These are phyloP conservation scores for Hyles euphorbiae DNA, from an alignment of 1,140 invertebrate species.

Conservation along the genomic window DNA sequence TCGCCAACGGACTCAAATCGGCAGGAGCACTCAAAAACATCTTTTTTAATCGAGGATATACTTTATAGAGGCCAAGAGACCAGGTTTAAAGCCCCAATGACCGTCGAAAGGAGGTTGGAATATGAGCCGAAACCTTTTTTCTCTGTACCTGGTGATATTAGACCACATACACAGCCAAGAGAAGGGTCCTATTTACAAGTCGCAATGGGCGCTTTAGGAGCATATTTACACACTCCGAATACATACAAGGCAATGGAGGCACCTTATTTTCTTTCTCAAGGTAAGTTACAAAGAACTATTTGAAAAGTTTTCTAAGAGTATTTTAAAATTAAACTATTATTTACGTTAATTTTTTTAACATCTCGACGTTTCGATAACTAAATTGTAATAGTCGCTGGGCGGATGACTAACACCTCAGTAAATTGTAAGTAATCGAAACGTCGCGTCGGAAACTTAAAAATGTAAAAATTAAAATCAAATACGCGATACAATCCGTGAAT, in stretches of 20 bases:
- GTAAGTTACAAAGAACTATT: slow-evolving; percentile 45
- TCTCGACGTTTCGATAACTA: too few relatives aligned
- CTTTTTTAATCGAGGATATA: slow-evolving; percentile 89
- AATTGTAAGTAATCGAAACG: too few relatives aligned
- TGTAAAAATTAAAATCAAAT: too few relatives aligned
- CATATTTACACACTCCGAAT: slow-evolving; percentile 78
- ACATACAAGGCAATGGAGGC: slow-evolving; percentile 80
- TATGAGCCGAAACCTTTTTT: slow-evolving; percentile 53
- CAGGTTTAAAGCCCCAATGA: slow-evolving; percentile 40
- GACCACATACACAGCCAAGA: slow-evolving; percentile 59
- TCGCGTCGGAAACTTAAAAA: too few relatives aligned
- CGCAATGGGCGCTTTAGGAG: slow-evolving; percentile 77
- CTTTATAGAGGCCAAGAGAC: slow-evolving; percentile 78
- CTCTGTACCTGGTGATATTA: slow-evolving; percentile 57
- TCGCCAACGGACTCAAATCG: slow-evolving; percentile 49
- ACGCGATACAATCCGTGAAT: too few relatives aligned
- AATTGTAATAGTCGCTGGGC: too few relatives aligned
- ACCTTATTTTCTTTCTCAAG: slow-evolving; percentile 82
- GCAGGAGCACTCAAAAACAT: slow-evolving; percentile 73
- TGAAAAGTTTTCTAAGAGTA: background rate
- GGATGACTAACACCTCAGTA: too few relatives aligned
- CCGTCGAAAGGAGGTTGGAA: slow-evolving; percentile 44
- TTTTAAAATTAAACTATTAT: too few relatives aligned
- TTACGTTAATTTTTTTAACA: too few relatives aligned
- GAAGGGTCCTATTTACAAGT: slow-evolving; percentile 79